A percentile compares a stretch with the other conserved stretches of the same genome.
Evolutionary conservation across 2,797 vertebrate species (phyloP).

Genomic region (Hyperoplus lanceolatus): DNA sequence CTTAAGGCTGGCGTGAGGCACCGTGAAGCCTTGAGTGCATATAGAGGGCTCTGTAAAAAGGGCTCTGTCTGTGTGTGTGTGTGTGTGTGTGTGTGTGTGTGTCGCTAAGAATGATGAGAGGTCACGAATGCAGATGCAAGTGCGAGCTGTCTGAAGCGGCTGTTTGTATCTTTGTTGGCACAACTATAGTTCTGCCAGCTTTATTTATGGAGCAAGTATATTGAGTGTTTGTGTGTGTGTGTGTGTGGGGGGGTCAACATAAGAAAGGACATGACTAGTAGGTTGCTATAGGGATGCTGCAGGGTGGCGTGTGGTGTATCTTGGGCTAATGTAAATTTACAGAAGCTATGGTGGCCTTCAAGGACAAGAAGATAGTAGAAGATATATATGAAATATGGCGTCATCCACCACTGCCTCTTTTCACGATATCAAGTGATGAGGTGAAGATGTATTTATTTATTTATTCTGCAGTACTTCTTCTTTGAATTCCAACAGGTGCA

Average conservation of each 20-base stretch:
- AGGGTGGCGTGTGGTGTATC: background rate
- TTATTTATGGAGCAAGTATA: constrained; percentile 45
- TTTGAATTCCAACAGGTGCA: background rate
- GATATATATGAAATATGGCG: too few relatives aligned
- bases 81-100: too few relatives aligned
- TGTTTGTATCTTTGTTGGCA: constrained; percentile 74
- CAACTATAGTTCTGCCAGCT: constrained; percentile 55
- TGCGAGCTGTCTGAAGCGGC: constrained; percentile 48
- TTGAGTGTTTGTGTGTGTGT: constrained; percentile 18
- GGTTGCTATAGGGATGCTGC: constrained; percentile 31
- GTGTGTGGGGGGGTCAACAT: constrained; percentile 39
- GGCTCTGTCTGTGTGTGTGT: constrained; percentile 29
- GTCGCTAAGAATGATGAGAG: constrained; percentile 53
- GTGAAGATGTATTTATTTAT: too few relatives aligned
- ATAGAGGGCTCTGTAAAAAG: constrained; percentile 34
- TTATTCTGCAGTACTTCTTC: too few relatives aligned
- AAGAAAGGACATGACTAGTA: constrained; percentile 40
- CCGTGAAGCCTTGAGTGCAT: constrained; percentile 52
- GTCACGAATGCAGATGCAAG: constrained; percentile 71
- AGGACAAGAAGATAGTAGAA: too few relatives aligned
- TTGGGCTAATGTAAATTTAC: background rate
- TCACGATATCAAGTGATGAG: too few relatives aligned
- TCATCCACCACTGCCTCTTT: too few relatives aligned
- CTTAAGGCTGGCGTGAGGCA: constrained; percentile 62
- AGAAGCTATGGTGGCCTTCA: background rate